phyloP scores from a whole-genome alignment of 1,140 invertebrate genomes.

The Pantala flavescens region DNA sequence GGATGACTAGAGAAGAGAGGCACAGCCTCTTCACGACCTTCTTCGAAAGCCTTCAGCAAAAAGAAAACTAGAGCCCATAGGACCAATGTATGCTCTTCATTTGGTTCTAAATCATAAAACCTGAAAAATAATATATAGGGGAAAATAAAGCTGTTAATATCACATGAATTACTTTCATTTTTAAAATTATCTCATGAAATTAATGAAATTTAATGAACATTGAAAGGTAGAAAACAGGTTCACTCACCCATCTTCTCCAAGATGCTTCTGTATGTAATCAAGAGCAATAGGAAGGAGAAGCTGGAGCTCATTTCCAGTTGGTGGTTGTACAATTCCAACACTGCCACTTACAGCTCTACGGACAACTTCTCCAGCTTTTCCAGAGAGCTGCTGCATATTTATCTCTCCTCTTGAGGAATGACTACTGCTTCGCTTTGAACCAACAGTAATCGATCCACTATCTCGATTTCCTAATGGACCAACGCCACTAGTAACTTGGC shows the following conservation, averaged over 20 bases:
- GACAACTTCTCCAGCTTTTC: conserved; percentile 23
- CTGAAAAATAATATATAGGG: conserved; percentile 18
- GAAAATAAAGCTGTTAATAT: too few species aligned
- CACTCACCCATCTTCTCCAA: conserved; percentile 26
- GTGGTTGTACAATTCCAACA: conserved; percentile 37
- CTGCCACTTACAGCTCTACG: conserved; percentile 19
- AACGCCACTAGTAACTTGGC: not conserved
- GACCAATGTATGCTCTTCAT: conserved; percentile 51
- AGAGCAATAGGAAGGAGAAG: conserved; percentile 49
- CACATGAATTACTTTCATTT: too few species aligned
- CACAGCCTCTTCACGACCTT: not conserved
- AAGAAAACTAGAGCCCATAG: conserved; percentile 61
- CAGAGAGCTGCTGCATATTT: not conserved
- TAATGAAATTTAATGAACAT: not conserved
- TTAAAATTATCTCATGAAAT: not conserved
- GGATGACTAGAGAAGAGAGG: not conserved
- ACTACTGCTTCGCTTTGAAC: not conserved
- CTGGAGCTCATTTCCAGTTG: conserved; percentile 47
- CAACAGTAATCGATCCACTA: not conserved
- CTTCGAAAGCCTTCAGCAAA: conserved; percentile 43
- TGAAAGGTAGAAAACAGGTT: too few species aligned
- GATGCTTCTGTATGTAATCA: conserved; percentile 57
- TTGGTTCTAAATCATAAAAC: conserved; percentile 40
- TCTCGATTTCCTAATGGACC: not conserved
- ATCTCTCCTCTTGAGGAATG: not conserved